These are phyloP conservation scores for Hydrophis major DNA, from an alignment of 2,797 vertebrate genomes.

Conservation along the genomic window DNA sequence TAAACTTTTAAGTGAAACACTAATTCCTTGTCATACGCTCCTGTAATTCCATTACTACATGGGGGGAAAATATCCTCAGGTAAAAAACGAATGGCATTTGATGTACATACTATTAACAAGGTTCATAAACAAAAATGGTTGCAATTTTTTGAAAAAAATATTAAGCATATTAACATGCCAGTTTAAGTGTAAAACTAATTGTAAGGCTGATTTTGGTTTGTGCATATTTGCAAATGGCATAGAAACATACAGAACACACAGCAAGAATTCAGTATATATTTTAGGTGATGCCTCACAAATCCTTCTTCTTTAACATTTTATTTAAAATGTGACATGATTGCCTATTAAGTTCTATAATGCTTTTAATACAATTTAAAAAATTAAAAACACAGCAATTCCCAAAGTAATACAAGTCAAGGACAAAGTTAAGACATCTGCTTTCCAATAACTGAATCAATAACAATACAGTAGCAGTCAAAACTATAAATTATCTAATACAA, in stretches of 20 bases:
- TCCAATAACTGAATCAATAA: neutral
- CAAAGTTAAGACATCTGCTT: neutral
- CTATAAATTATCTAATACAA: neutral
- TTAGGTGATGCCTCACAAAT: neutral
- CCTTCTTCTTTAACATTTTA: neutral
- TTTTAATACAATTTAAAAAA: neutral
- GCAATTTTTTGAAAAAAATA: constrained; percentile 9
- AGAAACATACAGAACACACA: neutral
- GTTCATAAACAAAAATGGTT: constrained; percentile 40
- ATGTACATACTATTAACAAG: constrained; percentile 8
- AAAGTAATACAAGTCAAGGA: neutral
- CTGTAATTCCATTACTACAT: constrained; percentile 32
- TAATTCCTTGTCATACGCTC: constrained; percentile 56
- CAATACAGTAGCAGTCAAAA: neutral
- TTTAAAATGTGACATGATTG: neutral
- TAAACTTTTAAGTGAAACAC: constrained; percentile 47
- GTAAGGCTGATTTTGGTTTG: neutral
- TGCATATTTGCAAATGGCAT: neutral
- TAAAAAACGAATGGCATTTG: constrained; percentile 50
- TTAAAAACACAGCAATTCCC: neutral
- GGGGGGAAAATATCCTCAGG: constrained; percentile 40
- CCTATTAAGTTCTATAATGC: neutral
- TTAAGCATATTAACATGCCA: constrained; percentile 46
- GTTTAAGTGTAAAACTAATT: constrained; percentile 34
- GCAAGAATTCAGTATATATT: neutral